Conservation (phyloP, 2,113 vertebrate species). For the Nyctereutes procyonoides region DNA sequence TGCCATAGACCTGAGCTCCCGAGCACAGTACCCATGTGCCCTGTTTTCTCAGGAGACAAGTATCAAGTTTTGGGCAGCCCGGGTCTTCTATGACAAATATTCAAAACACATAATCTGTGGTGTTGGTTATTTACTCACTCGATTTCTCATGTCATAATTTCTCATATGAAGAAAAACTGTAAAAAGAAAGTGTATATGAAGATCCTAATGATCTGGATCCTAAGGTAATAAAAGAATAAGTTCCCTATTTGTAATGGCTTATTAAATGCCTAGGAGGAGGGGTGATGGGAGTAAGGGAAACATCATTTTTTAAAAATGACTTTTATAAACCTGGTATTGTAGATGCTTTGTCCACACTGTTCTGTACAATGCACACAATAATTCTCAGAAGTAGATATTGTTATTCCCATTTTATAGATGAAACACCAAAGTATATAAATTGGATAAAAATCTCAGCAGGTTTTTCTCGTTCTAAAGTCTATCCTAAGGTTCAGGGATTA, state of each 20-base stretch:
- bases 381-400: neutral
- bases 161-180: neutral
- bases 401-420: slow-evolving; percentile 19
- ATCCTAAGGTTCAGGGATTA: neutral
- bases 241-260: neutral
- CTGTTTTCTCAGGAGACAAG: neutral
- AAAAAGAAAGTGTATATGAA: neutral
- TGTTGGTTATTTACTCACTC: neutral
- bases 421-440: neutral
- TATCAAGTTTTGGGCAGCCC: neutral
- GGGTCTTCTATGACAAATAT: neutral
- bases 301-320: neutral
- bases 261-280: neutral
- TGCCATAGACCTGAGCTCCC: neutral
- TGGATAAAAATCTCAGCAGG: neutral
- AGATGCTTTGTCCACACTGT: neutral
- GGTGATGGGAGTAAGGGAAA: neutral
- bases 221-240: slow-evolving; percentile 6
- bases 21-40: neutral
- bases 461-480: neutral
- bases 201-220: neutral
- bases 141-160: slow-evolving; percentile 22
- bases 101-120: neutral
- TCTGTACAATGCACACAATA: neutral
- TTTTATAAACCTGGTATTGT: neutral